Base-by-base conservation (phyloP, 1,140 invertebrate species). In the Drosophila nasuta region DNA sequence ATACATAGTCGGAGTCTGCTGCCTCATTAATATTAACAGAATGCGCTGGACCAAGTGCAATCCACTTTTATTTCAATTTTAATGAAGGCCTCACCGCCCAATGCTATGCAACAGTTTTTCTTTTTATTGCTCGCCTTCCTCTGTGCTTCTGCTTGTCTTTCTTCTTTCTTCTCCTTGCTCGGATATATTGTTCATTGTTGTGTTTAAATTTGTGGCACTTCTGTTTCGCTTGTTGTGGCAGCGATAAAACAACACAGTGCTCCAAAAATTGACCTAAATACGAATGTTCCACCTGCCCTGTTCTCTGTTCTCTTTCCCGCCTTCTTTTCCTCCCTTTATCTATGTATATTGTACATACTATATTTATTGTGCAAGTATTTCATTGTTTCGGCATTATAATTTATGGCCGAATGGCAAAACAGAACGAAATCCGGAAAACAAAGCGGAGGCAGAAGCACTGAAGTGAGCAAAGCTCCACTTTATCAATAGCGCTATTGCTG, bases 251-350 rank as follows among this genome's bases (percentile, higher is more conserved):
- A 63, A 6, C 8, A 66, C 63, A 17, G 43, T 30, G 28, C 30
- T 25, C 17, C 11, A 13, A 30, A 64, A 87, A 73, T 52, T 88
- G 83, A 88, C 83, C 83, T 77, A 87, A 78, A 88, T 88, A 88
- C 80, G 10, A 5, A 15, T 38, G 46, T 48, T 2, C 15, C 17
- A 57, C 35, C 54, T 57, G 35, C 15, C 85, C 20, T 25, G 20
- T 88, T 77, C 54, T 51, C 28, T 67, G 33, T 25, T 25, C 20
- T 25, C 3, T 25, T 25, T 25, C 20, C 20, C 3, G 20, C 3
- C 20, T 25, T 25, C 20, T 25, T 25, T 25, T 4, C 38, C 38
- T 41, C 4, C 41, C 41, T n/a, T n/a, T 15, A 43, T 43, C 30
- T 48, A 15, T 43, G 45, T 48, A 17, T 17, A 48, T 48, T 15